Evolutionary conservation across 2,797 vertebrate species (phyloP).

Genomic region (Simalia tracyae): DNA sequence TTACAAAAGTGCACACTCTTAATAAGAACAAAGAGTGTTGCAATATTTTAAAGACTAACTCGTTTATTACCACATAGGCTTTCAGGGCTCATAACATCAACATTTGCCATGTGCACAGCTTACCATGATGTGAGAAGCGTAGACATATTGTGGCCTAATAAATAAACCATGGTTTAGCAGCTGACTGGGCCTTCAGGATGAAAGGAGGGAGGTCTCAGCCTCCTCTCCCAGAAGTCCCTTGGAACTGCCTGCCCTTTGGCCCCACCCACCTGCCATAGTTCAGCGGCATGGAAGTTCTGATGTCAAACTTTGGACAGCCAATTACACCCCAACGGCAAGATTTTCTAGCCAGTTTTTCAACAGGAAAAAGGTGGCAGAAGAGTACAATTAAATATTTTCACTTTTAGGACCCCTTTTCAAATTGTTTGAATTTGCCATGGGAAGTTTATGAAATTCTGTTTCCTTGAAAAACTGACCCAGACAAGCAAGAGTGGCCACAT

Average conservation of each 20-base stretch:
- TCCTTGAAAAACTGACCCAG: neutral
- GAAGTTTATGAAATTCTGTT: neutral
- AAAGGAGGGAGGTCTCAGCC: neutral
- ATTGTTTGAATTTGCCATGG: neutral
- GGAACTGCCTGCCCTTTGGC: neutral
- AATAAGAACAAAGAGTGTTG: neutral
- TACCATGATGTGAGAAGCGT: neutral
- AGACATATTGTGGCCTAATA: neutral
- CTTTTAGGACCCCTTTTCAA: neutral
- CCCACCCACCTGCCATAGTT: neutral
- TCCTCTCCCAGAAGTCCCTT: neutral
- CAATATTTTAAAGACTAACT: neutral
- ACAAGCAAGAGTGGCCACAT: neutral
- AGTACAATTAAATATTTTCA: neutral
- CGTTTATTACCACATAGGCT: neutral
- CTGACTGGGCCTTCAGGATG: neutral
- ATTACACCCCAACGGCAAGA: neutral
- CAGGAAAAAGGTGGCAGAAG: neutral
- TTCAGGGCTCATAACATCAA: too few relatives aligned
- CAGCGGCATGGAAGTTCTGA: neutral
- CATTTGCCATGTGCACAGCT: neutral
- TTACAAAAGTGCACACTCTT: neutral
- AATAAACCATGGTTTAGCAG: neutral
- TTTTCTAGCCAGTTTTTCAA: neutral
- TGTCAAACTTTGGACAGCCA: neutral